Percentiles rank a stretch among this genome's conserved stretches.
Evolutionary conservation across 2,888 invertebrate species (phyloP).

Genomic region (Hydriomena furcata): DNA sequence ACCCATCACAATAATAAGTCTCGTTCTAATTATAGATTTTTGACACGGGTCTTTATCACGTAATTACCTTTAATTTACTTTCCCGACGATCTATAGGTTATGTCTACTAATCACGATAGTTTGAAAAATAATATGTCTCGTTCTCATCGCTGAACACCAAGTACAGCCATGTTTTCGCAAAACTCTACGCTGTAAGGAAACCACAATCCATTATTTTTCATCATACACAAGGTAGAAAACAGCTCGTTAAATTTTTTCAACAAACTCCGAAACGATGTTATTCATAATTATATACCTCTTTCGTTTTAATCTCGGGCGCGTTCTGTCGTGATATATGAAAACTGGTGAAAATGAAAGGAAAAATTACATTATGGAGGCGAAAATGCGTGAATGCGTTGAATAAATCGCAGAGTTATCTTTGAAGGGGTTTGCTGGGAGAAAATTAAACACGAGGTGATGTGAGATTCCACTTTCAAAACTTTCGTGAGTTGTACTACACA

Average conservation of each 20-base stretch:
- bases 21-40: no score
- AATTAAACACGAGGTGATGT: constrained; percentile 14
- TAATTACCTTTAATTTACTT: no score
- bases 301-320: constrained; percentile 22
- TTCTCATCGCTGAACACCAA: no score
- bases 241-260: constrained; percentile 27
- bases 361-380: constrained; percentile 21
- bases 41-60: no score
- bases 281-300: constrained; percentile 31
- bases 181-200: background rate
- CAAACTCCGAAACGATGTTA: constrained; percentile 21
- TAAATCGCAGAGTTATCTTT: constrained; percentile 22
- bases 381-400: constrained; percentile 21
- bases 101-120: no score
- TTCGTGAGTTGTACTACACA: no score
- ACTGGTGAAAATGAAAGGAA: constrained; percentile 13
- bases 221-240: constrained; percentile 12
- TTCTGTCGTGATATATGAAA: constrained; percentile 20
- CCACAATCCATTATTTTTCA: constrained; percentile 25
- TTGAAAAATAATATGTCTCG: no score
- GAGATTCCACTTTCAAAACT: no score
- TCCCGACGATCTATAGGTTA: no score
- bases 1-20: no score
- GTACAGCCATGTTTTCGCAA: no score
- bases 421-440: constrained; percentile 9